These are phyloP conservation scores for Hycleus phaleratus DNA, from an alignment of 1,140 invertebrate species.

Conservation along the genomic window DNA sequence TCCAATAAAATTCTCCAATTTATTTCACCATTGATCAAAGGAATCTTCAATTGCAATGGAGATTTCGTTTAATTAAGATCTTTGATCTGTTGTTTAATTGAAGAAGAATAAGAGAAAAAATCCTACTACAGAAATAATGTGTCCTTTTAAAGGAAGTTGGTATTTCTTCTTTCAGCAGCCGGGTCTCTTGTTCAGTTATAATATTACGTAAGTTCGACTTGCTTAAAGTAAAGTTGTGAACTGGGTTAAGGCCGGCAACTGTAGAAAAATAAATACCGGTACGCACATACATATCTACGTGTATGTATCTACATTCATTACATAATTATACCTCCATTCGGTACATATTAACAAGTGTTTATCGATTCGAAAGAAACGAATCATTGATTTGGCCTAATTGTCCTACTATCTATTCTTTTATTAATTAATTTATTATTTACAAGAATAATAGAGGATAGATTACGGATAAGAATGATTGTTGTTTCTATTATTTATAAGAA, in stretches of 20 bases:
- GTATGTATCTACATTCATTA: slow-evolving; percentile 3
- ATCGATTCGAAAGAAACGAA: background rate
- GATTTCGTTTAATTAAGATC: too few species aligned
- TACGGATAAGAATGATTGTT: too few species aligned
- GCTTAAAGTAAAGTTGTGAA: slow-evolving; percentile 18
- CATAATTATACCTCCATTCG: slow-evolving; percentile 7
- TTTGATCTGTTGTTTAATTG: too few species aligned
- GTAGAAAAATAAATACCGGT: slow-evolving; percentile 25
- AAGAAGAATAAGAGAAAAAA: too few species aligned
- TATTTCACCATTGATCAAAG: too few species aligned
- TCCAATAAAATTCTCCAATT: too few species aligned
- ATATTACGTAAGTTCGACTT: slow-evolving; percentile 26
- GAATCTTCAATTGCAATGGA: too few species aligned
- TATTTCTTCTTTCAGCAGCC: slow-evolving; percentile 19
- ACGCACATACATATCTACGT: slow-evolving; percentile 1
- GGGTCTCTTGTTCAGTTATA: slow-evolving; percentile 12
- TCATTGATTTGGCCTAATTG: slow-evolving; percentile 16
- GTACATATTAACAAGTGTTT: background rate
- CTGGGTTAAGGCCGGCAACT: slow-evolving; percentile 25
- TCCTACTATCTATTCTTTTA: background rate
- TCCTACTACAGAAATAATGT: too few species aligned
- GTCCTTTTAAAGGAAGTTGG: slow-evolving; percentile 35
- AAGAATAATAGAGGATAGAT: too few species aligned
- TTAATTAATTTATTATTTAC: background rate
- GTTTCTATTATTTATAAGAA: background rate